Evolutionary conservation across 2,797 vertebrate genomes (phyloP).

Genomic region (Cynopterus sphinx): DNA sequence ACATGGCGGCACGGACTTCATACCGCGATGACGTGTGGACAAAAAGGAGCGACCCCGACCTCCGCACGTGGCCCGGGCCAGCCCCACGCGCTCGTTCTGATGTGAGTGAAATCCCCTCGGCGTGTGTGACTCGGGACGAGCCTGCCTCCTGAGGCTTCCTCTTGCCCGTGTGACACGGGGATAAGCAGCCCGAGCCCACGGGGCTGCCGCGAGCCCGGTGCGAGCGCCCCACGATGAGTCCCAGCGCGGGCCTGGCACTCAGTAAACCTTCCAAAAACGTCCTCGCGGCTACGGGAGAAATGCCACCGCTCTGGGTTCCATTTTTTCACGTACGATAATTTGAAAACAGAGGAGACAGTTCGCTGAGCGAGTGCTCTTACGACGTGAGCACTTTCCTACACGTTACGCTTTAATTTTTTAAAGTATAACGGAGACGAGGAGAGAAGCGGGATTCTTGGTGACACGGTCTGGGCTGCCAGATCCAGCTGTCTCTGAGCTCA

Average conservation of each 20-base stretch:
- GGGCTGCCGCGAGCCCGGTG: neutral
- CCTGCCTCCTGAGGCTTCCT: neutral
- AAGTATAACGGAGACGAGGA: neutral
- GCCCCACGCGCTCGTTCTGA: neutral
- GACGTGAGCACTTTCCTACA: neutral
- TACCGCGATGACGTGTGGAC: fast-evolving
- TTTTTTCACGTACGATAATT: neutral
- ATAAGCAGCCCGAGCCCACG: fast-evolving
- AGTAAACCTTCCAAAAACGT: neutral
- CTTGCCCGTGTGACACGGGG: no score
- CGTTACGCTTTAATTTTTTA: neutral
- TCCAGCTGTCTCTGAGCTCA: neutral
- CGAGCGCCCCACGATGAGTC: neutral
- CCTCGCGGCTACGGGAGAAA: neutral
- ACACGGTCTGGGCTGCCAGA: neutral
- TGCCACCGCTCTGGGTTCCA: neutral
- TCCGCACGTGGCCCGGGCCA: neutral
- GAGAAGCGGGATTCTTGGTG: neutral
- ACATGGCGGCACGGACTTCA: neutral
- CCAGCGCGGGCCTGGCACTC: neutral
- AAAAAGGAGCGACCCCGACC: neutral
- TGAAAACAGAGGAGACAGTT: neutral
- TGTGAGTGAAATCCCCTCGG: neutral
- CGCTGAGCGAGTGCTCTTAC: neutral
- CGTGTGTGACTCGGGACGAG: no score